Conservation (phyloP, 2,888 invertebrate species). For the Xiphydria camelus region DNA sequence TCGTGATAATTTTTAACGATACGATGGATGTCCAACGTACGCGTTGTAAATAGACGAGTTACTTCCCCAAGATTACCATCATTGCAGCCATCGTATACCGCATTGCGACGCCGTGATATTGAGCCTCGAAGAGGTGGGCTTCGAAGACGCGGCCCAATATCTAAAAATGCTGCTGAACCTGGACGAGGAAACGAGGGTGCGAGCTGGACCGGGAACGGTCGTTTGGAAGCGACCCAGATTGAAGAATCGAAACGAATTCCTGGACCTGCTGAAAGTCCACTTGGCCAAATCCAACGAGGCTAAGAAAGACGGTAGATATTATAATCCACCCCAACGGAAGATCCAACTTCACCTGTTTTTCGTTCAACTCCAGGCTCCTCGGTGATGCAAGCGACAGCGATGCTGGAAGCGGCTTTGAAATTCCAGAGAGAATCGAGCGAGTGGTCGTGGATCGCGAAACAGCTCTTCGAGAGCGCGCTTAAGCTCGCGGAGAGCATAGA, state of each 20-base stretch:
- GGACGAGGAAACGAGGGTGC: conserved; percentile 60
- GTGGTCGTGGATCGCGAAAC: conserved; percentile 47
- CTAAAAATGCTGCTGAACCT: conserved; percentile 63
- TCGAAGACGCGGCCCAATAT: conserved; percentile 59
- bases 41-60: no score
- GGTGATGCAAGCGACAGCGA: conserved; percentile 9
- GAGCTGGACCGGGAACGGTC: conserved; percentile 62
- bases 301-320: conserved; percentile 51
- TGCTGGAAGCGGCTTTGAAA: conserved; percentile 32
- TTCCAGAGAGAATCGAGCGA: conserved; percentile 35
- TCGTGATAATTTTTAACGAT: no score
- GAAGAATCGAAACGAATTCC: conserved; percentile 37
- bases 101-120: conserved; percentile 62
- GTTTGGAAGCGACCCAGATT: conserved; percentile 52
- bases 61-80: no score
- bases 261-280: conserved; percentile 50
- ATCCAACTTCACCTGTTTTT: no score
- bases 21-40: no score
- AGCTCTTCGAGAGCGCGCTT: conserved; percentile 32
- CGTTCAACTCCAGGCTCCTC: no score
- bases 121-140: conserved; percentile 63
- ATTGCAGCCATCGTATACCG: conserved; percentile 59
- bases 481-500: conserved; percentile 20
- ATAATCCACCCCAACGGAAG: no score
- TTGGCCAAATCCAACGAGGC: conserved; percentile 56